Evolutionary conservation across 2,113 vertebrate genomes (phyloP).

Genomic region (Catharus minimus): DNA sequence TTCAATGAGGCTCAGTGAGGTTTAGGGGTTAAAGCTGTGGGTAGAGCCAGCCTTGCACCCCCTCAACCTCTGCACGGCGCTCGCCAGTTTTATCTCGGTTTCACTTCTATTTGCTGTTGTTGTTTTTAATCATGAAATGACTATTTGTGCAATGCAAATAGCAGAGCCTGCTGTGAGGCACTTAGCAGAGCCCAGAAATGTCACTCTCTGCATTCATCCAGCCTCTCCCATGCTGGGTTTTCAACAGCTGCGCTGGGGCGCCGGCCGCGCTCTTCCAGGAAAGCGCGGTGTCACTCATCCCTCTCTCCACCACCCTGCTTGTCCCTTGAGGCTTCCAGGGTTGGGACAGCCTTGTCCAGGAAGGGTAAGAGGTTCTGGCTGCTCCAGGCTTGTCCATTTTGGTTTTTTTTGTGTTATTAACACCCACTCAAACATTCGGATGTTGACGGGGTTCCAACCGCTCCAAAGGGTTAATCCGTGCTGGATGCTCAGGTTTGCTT

Average conservation of each 20-base stretch:
- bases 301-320: not conserved
- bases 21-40: not conserved
- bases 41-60: not conserved
- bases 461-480: not conserved
- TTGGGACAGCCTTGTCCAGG: not conserved
- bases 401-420: not conserved
- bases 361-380: rapidly evolving
- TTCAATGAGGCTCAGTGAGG: not conserved
- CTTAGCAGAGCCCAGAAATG: slow-evolving; percentile 47
- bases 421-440: rapidly evolving
- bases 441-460: rapidly evolving
- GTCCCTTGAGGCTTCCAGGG: not conserved
- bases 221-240: slow-evolving; percentile 23
- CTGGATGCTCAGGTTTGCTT: not conserved
- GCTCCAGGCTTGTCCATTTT: too few species aligned
- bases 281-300: not conserved
- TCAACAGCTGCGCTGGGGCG: not conserved
- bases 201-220: not conserved
- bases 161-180: slow-evolving; percentile 53
- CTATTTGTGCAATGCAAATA: slow-evolving; percentile 49
- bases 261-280: not conserved
- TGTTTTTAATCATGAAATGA: slow-evolving; percentile 59
- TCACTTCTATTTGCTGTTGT: slow-evolving; percentile 39
- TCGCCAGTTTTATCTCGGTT: not conserved
- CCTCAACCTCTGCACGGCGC: not conserved